Conservation (phyloP, 2,888 invertebrate genomes). For the Caenorhabditis japonica region DNA sequence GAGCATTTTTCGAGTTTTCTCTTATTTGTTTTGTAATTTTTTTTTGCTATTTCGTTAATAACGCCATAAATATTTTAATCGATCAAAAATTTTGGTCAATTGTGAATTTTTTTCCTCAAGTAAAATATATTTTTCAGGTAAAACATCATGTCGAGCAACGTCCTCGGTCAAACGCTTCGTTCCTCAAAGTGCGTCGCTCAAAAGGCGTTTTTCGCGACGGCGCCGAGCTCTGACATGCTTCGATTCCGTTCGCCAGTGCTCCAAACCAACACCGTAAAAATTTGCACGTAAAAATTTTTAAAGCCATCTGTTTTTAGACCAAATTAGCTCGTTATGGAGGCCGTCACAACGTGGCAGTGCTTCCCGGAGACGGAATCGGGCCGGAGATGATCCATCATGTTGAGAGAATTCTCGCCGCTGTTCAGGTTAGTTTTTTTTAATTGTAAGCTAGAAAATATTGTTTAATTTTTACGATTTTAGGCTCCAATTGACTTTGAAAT, state of each 20-base stretch:
- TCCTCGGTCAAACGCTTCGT: slow-evolving; percentile 44
- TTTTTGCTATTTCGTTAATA: too few relatives aligned
- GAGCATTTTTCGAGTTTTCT: background rate
- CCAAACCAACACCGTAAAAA: slow-evolving; percentile 52
- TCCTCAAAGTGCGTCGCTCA: slow-evolving; percentile 45
- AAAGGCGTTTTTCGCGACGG: slow-evolving; percentile 46
- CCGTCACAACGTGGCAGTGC: slow-evolving; percentile 93
- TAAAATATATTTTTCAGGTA: slow-evolving; percentile 17
- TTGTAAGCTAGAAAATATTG: background rate
- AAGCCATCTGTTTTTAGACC: slow-evolving; percentile 29
- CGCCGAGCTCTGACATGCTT: slow-evolving; percentile 60
- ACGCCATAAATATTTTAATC: too few relatives aligned
- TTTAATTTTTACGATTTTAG: slow-evolving; percentile 80
- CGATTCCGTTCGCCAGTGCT: slow-evolving; percentile 65
- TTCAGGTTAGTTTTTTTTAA: slow-evolving; percentile 56
- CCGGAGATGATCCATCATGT: slow-evolving; percentile 94
- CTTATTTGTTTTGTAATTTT: too few relatives aligned
- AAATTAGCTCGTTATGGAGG: slow-evolving; percentile 87
- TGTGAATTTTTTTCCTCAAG: too few relatives aligned
- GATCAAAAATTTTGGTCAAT: too few relatives aligned
- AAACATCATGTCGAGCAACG: slow-evolving; percentile 48
- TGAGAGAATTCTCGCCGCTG: slow-evolving; percentile 84
- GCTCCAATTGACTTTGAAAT: slow-evolving; percentile 94
- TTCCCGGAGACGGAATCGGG: slow-evolving; percentile 97
- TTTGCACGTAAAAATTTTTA: background rate